Conservation (phyloP, 2,113 vertebrate species). For the Pteronura brasiliensis region DNA sequence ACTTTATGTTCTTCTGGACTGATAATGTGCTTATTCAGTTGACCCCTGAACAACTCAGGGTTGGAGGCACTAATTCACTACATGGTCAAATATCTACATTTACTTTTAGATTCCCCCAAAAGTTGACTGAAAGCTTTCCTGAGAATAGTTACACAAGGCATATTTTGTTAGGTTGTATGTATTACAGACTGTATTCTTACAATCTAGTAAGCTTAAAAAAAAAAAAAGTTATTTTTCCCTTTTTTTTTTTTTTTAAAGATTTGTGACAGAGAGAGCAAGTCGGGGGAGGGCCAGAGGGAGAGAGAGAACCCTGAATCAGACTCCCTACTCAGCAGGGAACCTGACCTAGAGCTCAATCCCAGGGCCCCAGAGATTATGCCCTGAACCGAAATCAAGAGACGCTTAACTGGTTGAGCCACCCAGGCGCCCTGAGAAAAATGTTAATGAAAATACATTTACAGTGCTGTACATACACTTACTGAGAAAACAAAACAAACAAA, state of each 20-base stretch:
- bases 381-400: background rate
- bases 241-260: too few relatives aligned
- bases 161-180: background rate
- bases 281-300: background rate
- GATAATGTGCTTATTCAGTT: background rate
- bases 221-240: background rate
- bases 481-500: too few relatives aligned
- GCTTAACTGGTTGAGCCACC: background rate
- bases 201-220: background rate
- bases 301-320: background rate
- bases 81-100: background rate
- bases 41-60: background rate
- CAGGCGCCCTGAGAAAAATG: background rate
- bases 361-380: background rate
- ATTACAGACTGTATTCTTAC: background rate
- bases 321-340: too few relatives aligned
- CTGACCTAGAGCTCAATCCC: background rate
- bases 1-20: too few relatives aligned
- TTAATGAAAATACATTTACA: background rate
- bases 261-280: too few relatives aligned
- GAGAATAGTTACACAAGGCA: background rate
- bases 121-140: background rate
- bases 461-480: background rate
- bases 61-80: background rate
- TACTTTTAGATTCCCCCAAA: background rate